phyloP scores from a whole-genome alignment of 30 jellyfish, hydroid and myxozoan species.

The Calvadosia cruxmelitensis region DNA sequence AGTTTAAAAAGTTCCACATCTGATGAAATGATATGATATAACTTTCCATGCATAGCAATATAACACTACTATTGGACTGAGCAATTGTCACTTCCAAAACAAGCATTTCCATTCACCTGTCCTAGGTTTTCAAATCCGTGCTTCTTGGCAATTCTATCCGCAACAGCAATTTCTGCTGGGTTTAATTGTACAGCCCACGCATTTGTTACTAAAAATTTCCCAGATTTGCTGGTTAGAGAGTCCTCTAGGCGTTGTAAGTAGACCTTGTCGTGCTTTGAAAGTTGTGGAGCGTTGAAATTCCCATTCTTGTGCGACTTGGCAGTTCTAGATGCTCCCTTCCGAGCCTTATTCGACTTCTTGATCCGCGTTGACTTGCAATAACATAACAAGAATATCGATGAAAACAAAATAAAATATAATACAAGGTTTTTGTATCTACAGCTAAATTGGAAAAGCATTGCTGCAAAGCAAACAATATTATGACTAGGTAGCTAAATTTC shows the following conservation, averaged over 20 bases:
- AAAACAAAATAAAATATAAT: too few relatives aligned
- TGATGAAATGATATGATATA: too few relatives aligned
- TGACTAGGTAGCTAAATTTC: too few relatives aligned
- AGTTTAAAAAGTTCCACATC: too few relatives aligned
- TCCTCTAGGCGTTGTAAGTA: conserved; percentile 80
- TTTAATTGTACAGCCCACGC: conserved; percentile 98
- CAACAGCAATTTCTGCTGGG: conserved; percentile 96
- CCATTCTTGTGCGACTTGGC: conserved; percentile 1
- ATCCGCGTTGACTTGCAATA: neutral
- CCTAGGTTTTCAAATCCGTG: conserved; percentile 94
- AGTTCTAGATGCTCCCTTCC: neutral
- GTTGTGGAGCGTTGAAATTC: conserved; percentile 82
- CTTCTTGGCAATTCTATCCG: conserved; percentile 83
- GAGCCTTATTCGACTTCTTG: neutral
- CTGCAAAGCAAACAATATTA: too few relatives aligned
- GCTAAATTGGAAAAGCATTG: neutral
- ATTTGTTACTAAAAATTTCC: conserved; percentile 59
- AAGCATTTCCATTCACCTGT: too few relatives aligned
- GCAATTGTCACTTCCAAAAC: too few relatives aligned
- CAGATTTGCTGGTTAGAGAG: conserved; percentile 71
- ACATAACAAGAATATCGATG: neutral
- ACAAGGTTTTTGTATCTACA: neutral
- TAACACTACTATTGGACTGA: too few relatives aligned
- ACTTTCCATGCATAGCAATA: too few relatives aligned
- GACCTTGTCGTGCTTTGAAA: conserved; percentile 50